phyloP scores from a whole-genome alignment of 2,113 vertebrate genomes.

The Artemisiospiza belli region DNA sequence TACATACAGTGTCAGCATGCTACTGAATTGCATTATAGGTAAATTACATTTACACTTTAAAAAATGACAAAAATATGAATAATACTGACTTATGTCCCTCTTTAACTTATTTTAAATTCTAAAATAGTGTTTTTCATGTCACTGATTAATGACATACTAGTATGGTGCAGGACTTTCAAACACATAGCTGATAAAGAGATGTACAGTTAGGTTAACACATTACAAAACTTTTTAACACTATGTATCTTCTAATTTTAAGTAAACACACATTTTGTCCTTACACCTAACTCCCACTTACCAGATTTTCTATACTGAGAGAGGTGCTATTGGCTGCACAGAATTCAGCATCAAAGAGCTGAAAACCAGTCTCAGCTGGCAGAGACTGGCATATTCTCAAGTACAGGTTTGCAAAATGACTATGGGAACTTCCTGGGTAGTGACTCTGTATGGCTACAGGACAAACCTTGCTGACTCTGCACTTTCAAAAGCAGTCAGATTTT shows the following conservation, averaged over 20 bases:
- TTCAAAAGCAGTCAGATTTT: constrained; percentile 19
- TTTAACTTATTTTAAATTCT: constrained; percentile 20
- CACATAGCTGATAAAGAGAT: constrained; percentile 36
- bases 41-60: constrained; percentile 16
- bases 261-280: constrained; percentile 63
- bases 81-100: constrained; percentile 35
- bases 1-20: neutral
- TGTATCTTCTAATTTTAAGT: constrained; percentile 61
- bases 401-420: neutral
- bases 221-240: constrained; percentile 38
- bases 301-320: constrained; percentile 47
- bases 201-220: constrained; percentile 34
- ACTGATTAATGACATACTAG: constrained; percentile 4
- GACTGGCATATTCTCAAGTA: constrained; percentile 2
- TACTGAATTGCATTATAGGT: neutral
- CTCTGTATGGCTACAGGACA: neutral
- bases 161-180: constrained; percentile 10
- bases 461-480: neutral
- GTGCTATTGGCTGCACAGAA: constrained; percentile 12
- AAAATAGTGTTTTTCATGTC: constrained; percentile 1
- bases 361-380: neutral
- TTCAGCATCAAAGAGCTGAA: constrained; percentile 13
- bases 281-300: constrained; percentile 69
- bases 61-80: constrained; percentile 49
- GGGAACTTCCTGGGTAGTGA: neutral